Percentiles rank a stretch among this genome's conserved stretches.
Evolutionary conservation across 64 coral and sea anemone genomes (phyloP).

Genomic region (Hydrozoanthus tunicans): DNA sequence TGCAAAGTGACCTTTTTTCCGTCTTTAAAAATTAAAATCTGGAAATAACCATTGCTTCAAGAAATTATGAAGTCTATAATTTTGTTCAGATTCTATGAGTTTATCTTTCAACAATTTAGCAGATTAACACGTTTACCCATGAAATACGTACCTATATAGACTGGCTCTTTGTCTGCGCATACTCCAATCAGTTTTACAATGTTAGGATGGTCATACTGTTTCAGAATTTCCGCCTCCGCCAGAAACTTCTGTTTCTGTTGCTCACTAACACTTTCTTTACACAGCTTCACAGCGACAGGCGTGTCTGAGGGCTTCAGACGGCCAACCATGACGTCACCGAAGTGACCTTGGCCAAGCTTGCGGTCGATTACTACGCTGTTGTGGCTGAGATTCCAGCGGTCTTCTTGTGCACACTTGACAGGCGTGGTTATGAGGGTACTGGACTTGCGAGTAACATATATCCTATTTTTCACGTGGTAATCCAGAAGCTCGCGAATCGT

Average conservation of each 20-base stretch:
- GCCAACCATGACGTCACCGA: conserved; percentile 98
- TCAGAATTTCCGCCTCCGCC: conserved; percentile 94
- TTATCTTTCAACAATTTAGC: too few species aligned
- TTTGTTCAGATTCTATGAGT: too few species aligned
- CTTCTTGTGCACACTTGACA: conserved; percentile 41
- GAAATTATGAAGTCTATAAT: too few species aligned
- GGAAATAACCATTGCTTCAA: too few species aligned
- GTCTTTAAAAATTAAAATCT: too few species aligned
- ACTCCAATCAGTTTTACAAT: conserved; percentile 97
- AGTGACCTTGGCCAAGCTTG: conserved; percentile 91
- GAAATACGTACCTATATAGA: conserved; percentile 83
- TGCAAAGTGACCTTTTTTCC: too few species aligned
- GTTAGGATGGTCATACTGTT: conserved; percentile 97
- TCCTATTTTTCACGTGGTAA: conserved; percentile 69
- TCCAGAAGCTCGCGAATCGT: conserved; percentile 75
- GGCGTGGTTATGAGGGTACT: conserved; percentile 60
- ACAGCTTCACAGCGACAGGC: conserved; percentile 88
- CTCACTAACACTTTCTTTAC: conserved; percentile 74
- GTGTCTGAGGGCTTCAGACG: conserved; percentile 40
- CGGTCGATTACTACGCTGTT: conserved; percentile 49
- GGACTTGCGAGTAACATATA: conserved; percentile 82
- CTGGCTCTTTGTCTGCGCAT: conserved; percentile 87
- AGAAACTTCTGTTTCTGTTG: conserved; percentile 90
- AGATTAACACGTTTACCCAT: neutral
- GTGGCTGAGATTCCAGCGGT: conserved; percentile 82